A percentile compares a stretch with the other conserved stretches of the same genome.
Conservation (phyloP, 2,113 vertebrate species). For the cattle (Bos taurus) region ARS-UCD2.0 NC_037335.1:31076501-31077000, state of each 20-base stretch:
- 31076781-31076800: neutral
- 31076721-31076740: neutral
- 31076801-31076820: neutral
- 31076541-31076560: neutral
- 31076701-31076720: neutral
- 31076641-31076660: neutral
- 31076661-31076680: neutral
- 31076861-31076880: no score
- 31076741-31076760: neutral
- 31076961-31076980: no score
- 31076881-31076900: no score
- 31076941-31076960: no score
- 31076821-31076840: no score
- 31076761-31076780: neutral
- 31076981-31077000: no score
- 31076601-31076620: neutral
- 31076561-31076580: neutral
- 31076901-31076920: no score
- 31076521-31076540: neutral
- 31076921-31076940: no score
- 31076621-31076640: neutral
- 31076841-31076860: no score
- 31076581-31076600: neutral
- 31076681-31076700: neutral
- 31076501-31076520: rapidly evolving